Conservation (phyloP, 2,113 vertebrate species). For the Pampusana beccarii region DNA sequence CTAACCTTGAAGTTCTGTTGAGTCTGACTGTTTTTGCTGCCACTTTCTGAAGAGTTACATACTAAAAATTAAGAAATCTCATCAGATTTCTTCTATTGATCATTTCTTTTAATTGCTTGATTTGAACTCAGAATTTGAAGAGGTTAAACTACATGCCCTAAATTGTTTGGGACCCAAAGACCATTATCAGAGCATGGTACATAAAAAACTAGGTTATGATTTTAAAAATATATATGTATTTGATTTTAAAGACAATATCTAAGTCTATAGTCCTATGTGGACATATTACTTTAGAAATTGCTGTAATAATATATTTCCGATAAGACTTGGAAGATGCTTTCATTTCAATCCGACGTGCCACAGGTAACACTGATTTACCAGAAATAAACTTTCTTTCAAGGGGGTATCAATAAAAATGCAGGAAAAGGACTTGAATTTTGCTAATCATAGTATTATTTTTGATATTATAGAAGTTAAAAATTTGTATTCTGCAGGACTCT, state of each 20-base stretch:
- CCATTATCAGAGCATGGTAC: background rate
- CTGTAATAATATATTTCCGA: background rate
- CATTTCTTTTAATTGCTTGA: background rate
- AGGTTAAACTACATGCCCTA: background rate
- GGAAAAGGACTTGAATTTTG: background rate
- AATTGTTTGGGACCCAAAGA: background rate
- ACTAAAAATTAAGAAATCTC: background rate
- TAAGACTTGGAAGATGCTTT: background rate
- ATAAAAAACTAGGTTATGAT: background rate
- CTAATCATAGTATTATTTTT: background rate
- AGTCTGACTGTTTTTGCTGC: background rate
- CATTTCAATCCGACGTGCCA: background rate
- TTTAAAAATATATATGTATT: background rate
- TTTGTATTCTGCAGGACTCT: background rate
- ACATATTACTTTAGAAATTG: background rate
- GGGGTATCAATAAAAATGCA: accelerated
- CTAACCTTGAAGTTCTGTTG: background rate
- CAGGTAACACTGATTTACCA: background rate
- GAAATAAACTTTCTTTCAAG: background rate
- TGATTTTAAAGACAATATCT: background rate
- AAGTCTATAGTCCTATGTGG: background rate
- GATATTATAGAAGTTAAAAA: background rate
- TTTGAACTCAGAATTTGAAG: background rate
- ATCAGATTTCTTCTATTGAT: background rate
- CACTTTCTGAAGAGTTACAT: background rate